These are phyloP conservation scores for Cryptus armator DNA, from an alignment of 2,888 invertebrate genomes.

Conservation along the genomic window DNA sequence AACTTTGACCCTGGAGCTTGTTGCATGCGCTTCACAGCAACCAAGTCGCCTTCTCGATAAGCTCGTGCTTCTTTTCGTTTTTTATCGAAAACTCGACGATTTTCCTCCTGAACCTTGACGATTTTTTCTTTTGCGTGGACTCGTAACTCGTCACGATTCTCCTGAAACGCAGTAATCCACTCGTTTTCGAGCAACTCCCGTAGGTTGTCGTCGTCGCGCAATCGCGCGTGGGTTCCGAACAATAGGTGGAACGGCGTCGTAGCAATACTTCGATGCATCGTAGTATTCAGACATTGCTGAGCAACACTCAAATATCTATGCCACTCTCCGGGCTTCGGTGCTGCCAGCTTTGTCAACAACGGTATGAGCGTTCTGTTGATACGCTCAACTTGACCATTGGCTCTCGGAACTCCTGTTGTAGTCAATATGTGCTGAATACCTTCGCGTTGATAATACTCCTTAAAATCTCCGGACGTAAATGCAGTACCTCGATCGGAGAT, in stretches of 20 bases:
- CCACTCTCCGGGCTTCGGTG: conserved; percentile 47
- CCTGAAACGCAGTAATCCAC: conserved; percentile 50
- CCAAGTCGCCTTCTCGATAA: conserved; percentile 18
- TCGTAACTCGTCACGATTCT: conserved; percentile 58
- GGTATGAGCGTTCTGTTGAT: conserved; percentile 50
- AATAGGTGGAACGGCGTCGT: conserved; percentile 50
- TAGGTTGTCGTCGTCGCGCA: conserved; percentile 57
- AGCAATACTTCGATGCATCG: conserved; percentile 36
- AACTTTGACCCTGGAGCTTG: conserved; percentile 27
- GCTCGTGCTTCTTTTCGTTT: conserved; percentile 3
- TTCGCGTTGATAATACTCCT: conserved; percentile 76
- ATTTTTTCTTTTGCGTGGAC: conserved; percentile 60
- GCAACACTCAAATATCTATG: conserved; percentile 20
- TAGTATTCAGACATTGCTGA: conserved; percentile 46
- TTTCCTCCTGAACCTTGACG: conserved; percentile 56
- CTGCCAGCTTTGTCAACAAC: conserved; percentile 65
- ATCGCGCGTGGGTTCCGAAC: conserved; percentile 29
- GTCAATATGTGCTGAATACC: conserved; percentile 70
- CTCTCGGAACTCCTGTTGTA: conserved; percentile 75
- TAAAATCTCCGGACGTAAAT: conserved; percentile 79
- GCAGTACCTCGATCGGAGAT: conserved; percentile 80
- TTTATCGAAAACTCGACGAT: conserved; percentile 10
- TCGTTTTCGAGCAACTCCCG: conserved; percentile 68
- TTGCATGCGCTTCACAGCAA: conserved; percentile 38
- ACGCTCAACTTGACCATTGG: conserved; percentile 54